Evolutionary conservation across 2,113 vertebrate genomes (phyloP).

Genomic region (Esox niger): DNA sequence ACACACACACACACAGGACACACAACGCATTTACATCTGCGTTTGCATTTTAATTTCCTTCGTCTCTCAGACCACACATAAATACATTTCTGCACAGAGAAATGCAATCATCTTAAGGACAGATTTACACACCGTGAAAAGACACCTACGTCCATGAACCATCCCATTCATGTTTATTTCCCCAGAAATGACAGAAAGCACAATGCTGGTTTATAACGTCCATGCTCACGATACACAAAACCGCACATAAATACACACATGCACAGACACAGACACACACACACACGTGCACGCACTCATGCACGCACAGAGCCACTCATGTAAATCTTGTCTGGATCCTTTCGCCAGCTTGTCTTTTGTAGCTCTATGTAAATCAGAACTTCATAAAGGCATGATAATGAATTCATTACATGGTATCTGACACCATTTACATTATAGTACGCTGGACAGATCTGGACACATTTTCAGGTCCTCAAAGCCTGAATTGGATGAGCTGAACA

Average conservation of each 20-base stretch:
- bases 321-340: slow-evolving; percentile 33
- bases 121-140: no score
- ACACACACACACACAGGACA: not conserved
- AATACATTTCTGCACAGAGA: no score
- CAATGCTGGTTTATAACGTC: not conserved
- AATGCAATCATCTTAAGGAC: no score
- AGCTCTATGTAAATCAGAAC: slow-evolving; percentile 42
- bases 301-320: slow-evolving; percentile 3
- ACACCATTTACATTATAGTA: slow-evolving; percentile 56
- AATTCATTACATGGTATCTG: slow-evolving; percentile 57
- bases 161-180: not conserved
- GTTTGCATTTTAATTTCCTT: no score
- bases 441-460: slow-evolving; percentile 35
- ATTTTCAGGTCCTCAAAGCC: slow-evolving; percentile 17
- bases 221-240: not conserved
- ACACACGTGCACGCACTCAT: not conserved
- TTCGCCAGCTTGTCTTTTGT: slow-evolving; percentile 30
- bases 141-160: no score
- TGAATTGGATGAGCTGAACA: slow-evolving; percentile 14
- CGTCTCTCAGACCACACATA: no score
- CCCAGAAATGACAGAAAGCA: not conserved
- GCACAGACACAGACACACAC: not conserved
- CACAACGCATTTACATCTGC: no score
- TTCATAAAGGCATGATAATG: slow-evolving; percentile 51
- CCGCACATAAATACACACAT: not conserved